Evolutionary conservation across 2,888 invertebrate species (phyloP), one percentile per base, ranked within the genome.

Genomic region (Caenorhabditis imperialis): DNA sequence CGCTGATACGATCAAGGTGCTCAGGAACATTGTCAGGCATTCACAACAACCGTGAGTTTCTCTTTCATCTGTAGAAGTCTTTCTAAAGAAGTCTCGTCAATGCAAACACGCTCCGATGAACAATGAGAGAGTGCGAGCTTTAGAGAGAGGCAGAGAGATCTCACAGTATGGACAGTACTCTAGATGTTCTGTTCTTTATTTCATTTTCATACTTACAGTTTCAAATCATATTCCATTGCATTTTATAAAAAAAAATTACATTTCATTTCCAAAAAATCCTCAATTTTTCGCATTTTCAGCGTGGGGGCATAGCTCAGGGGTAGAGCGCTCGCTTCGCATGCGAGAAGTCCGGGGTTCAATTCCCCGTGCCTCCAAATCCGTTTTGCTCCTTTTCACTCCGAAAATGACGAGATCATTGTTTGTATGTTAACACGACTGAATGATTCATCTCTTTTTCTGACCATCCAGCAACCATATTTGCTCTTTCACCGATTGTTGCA

Each of bases 291-390:
- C 42, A 20, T 57, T 44, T 40, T 42, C 16, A 22, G 12, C 25
- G n/a, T n/a, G n/a, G n/a, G n/a, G n/a, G n/a, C n/a, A n/a, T 55
- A 44, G 82, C 81, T 82, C 81, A 82, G 81, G 69, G 82, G 30
- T 30, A 82, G 82, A 82, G 82, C 82, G 82, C 82, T 81, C 82
- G 78, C 82, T 82, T 82, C 78, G 83, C 83, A 83, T 83, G 83
- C 70, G 83, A 80, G 83, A 83, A 78, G 83, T 78, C 83, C 62
- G 81, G 82, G 81, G 81, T 82, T 81, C 82, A 76, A 82, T 78
- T 75, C 82, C 82, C 82, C 81, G 72, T 78, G 69, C 80, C 78
- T 81, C 81, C 81, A 78, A 75, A 75, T 70, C 42, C 18, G 35
- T 54, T 63, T 63, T 55, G 48, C 48, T n/a, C n/a, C n/a, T n/a